Conservation (phyloP, 2,113 vertebrate species). For the Larimichthys crocea region DNA sequence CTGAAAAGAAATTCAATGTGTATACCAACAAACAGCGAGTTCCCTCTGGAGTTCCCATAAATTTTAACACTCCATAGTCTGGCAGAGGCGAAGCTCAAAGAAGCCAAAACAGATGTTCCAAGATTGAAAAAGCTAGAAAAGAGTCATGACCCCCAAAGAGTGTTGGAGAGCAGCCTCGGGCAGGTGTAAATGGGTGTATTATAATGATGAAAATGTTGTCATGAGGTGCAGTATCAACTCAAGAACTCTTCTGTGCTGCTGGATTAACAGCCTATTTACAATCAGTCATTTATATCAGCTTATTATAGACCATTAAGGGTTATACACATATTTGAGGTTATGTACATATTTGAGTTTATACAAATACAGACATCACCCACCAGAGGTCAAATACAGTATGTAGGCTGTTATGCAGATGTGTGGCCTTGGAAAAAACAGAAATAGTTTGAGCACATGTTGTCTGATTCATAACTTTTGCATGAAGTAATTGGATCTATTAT, state of each 20-base stretch:
- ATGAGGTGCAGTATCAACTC: background rate
- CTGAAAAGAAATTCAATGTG: conserved; percentile 58
- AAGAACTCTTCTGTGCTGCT: conserved; percentile 3
- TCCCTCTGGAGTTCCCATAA: conserved; percentile 51
- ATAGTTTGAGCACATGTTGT: conserved; percentile 62
- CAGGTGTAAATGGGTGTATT: conserved; percentile 64
- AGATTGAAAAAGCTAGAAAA: conserved; percentile 51
- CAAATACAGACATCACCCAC: conserved; percentile 38
- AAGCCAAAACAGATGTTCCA: conserved; percentile 73
- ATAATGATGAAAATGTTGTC: conserved; percentile 42
- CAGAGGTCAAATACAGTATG: conserved; percentile 20
- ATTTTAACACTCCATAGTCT: conserved; percentile 53
- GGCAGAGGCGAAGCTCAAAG: conserved; percentile 39
- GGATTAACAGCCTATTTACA: background rate
- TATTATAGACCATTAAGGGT: background rate
- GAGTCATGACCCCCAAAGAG: conserved; percentile 41
- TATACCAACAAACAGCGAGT: conserved; percentile 57
- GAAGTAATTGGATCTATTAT: conserved; percentile 65
- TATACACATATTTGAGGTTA: conserved; percentile 7
- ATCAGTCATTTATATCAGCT: background rate
- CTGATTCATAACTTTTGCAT: conserved; percentile 66
- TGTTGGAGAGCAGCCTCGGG: conserved; percentile 41
- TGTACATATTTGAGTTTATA: conserved; percentile 23
- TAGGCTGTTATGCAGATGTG: conserved; percentile 62
- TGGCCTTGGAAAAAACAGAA: conserved; percentile 51